A percentile compares a stretch with the other conserved stretches of the same genome.
phyloP scores from a whole-genome alignment of 2,797 vertebrate species.

The Monodelphis domestica region DNA sequence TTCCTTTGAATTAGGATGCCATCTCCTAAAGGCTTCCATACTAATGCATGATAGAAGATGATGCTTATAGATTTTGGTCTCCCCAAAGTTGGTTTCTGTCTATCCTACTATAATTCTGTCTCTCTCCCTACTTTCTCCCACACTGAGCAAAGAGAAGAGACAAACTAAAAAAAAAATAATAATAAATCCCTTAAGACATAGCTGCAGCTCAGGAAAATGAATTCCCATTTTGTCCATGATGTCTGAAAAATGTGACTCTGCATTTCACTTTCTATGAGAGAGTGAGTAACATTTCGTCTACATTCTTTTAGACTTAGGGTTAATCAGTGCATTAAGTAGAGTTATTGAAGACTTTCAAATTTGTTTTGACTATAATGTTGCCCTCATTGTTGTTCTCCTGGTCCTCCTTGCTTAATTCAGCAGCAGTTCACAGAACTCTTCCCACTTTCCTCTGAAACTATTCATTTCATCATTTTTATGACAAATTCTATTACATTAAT shows the following conservation, averaged over 20 bases:
- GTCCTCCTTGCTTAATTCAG: neutral
- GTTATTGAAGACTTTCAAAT: neutral
- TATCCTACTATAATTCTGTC: neutral
- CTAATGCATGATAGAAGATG: neutral
- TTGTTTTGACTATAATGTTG: neutral
- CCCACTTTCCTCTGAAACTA: neutral
- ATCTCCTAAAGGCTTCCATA: neutral
- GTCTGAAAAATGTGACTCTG: neutral
- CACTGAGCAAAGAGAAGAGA: neutral
- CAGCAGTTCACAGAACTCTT: neutral
- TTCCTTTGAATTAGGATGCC: neutral
- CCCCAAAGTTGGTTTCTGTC: too few relatives aligned
- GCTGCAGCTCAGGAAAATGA: neutral
- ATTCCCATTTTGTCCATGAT: neutral
- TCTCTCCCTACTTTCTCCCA: neutral
- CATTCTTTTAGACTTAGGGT: neutral
- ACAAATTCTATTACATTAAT: neutral
- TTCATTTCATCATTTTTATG: neutral
- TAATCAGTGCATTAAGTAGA: neutral
- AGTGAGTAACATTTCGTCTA: neutral
- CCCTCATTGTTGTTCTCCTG: neutral
- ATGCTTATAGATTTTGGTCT: too few relatives aligned
- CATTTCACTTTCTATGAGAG: neutral
- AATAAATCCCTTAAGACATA: too few relatives aligned
- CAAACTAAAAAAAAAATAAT: neutral